Percentiles rank a stretch among this genome's conserved stretches.
These are phyloP conservation scores for Scaptomyza tumidula DNA, from an alignment of 2,888 invertebrate species.

Conservation along the genomic window DNA sequence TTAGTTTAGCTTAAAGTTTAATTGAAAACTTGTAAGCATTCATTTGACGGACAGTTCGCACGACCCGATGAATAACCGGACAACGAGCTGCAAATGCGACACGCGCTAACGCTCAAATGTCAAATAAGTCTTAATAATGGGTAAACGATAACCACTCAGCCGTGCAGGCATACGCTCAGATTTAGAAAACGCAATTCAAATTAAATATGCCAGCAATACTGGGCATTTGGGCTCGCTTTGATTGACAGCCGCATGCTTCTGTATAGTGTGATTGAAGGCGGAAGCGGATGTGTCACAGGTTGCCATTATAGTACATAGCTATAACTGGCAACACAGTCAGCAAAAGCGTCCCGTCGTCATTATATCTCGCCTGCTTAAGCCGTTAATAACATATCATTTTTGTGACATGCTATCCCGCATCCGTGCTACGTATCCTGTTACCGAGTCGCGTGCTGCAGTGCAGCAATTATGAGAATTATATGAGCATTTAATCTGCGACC, in stretches of 20 bases:
- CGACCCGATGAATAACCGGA: neutral
- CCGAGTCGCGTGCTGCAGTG: constrained; percentile 61
- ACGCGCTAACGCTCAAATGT: constrained; percentile 54
- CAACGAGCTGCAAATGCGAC: constrained; percentile 26
- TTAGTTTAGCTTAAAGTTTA: constrained; percentile 50
- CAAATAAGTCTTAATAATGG: constrained; percentile 31
- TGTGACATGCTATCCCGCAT: constrained; percentile 42
- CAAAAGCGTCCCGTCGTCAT: neutral
- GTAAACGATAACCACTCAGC: constrained; percentile 35
- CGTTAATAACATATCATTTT: constrained; percentile 71
- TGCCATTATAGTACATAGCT: constrained; percentile 51
- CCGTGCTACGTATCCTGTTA: constrained; percentile 60
- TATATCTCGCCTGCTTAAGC: constrained; percentile 56
- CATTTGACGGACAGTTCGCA: constrained; percentile 8
- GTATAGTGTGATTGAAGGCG: constrained; percentile 43
- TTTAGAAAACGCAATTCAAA: constrained; percentile 44
- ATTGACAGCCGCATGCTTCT: constrained; percentile 63
- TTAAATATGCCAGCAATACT: constrained; percentile 55
- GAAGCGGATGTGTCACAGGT: constrained; percentile 70
- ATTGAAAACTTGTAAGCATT: constrained; percentile 53
- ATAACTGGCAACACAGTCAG: constrained; percentile 3
- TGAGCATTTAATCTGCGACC: constrained; percentile 80
- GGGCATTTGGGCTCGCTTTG: constrained; percentile 42
- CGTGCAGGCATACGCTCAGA: constrained; percentile 32
- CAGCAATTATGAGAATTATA: constrained; percentile 81